Evolutionary conservation across 2,113 vertebrate species (phyloP).

Genomic region (Hiodon tergisus): DNA sequence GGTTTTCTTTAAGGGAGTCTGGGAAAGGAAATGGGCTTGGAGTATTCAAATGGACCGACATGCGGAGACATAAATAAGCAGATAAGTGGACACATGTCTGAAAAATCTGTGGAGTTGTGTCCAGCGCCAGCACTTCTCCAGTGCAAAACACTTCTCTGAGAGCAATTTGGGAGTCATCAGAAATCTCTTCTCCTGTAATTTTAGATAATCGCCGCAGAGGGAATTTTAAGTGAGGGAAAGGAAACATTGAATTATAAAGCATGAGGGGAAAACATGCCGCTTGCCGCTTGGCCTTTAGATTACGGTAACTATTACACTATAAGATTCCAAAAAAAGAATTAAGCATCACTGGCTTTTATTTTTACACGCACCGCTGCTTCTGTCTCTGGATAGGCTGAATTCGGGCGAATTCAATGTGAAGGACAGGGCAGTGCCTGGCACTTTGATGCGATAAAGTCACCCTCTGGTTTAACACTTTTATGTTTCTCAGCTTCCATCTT

Average conservation of each 20-base stretch:
- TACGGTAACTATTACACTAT: neutral
- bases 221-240: neutral
- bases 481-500: neutral
- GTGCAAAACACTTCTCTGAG: neutral
- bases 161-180: constrained; percentile 1
- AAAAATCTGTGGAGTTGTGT: constrained; percentile 1
- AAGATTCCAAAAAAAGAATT: constrained; percentile 2
- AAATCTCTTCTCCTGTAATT: constrained; percentile 16
- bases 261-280: neutral
- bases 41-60: constrained; percentile 8
- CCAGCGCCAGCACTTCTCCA: neutral
- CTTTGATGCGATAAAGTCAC: neutral
- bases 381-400: too few species aligned
- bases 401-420: neutral
- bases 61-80: constrained; percentile 17
- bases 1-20: neutral
- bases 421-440: neutral
- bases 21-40: neutral
- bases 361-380: neutral
- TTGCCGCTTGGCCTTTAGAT: neutral
- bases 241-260: constrained; percentile 17
- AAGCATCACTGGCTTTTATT: neutral
- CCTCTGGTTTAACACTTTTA: neutral
- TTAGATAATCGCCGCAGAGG: constrained; percentile 10
- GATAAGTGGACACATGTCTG: constrained; percentile 6